A percentile compares a stretch with the other conserved stretches of the same genome.
phyloP scores from a whole-genome alignment of 2,888 invertebrate species.

The Alviniconcha strummeri region DNA sequence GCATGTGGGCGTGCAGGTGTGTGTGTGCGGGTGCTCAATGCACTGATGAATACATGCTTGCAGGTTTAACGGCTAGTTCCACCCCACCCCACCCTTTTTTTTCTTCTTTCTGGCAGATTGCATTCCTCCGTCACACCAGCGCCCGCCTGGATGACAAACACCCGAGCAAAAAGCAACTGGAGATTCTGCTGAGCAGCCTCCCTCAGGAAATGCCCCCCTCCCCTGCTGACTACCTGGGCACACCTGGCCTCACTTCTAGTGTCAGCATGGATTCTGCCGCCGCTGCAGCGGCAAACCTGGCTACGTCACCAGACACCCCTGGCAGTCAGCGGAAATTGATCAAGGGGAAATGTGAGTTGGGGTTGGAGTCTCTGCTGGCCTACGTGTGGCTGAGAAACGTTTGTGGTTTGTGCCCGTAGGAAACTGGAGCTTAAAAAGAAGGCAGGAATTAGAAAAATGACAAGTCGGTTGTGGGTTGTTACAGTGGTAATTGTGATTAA shows the following conservation, averaged over 20 bases:
- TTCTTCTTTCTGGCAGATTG: constrained; percentile 61
- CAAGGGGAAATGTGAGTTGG: constrained; percentile 43
- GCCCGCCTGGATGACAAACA: constrained; percentile 59
- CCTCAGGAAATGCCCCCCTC: constrained; percentile 55
- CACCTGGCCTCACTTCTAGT: constrained; percentile 19
- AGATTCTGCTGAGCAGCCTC: constrained; percentile 70
- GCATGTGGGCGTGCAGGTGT: too few species aligned
- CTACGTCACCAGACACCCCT: constrained; percentile 68
- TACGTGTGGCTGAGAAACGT: too few species aligned
- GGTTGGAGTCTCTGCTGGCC: too few species aligned
- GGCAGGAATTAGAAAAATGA: too few species aligned
- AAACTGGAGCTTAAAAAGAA: too few species aligned
- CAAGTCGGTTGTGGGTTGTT: too few species aligned
- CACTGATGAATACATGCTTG: too few species aligned
- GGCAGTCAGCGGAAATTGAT: constrained; percentile 51
- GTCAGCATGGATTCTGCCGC: constrained; percentile 37
- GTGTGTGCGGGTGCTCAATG: too few species aligned
- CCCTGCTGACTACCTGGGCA: background rate
- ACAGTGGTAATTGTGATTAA: too few species aligned
- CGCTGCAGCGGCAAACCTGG: constrained; percentile 50
- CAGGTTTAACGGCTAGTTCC: too few species aligned
- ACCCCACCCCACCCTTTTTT: too few species aligned
- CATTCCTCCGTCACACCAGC: constrained; percentile 70
- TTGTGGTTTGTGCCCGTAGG: too few species aligned
- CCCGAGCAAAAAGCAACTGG: constrained; percentile 71